Base-by-base conservation (phyloP, 2,113 vertebrate species). In the Istiophorus platypterus region DNA sequence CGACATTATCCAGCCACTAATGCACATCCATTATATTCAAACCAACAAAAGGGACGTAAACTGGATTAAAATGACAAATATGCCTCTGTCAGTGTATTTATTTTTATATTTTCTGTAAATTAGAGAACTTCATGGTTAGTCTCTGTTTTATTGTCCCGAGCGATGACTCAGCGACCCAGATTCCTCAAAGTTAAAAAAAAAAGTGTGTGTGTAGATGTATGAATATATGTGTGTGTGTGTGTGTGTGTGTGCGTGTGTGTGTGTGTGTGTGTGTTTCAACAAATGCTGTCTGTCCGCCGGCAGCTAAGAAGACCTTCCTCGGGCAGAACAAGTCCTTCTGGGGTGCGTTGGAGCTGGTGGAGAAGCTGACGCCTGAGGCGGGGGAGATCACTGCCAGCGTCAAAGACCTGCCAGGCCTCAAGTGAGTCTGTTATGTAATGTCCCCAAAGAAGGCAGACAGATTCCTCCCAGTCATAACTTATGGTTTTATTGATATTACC, bases 281-380 rank as follows among this genome's bases (percentile, higher is more conserved):
- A 3, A 66, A 56, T 10, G 0, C 0, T 61, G 47, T 42, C 0
- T 80, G 17, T 85, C 49, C 11, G 54, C 59, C 69, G 1, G 68
- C 91, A 99, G 98, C 95, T 66, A 99, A 99, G 95, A 99, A 99
- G 94, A 98, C 97, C 9, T 99, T 99, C 80, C 96, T 99, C 76
- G 98, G 98, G 2, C 98, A 99, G 95, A 99, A 99, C 86, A 99
- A 99, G 89, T 99, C 98, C 0, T 99, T 99, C 79, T 99, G 98
- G 98, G 98, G 98, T 5, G 97, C 98, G n/a, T 68, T 99, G 87
- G 98, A 99, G 89, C 86, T 99, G 34, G 98, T 99, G 17, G 98
- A 99, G 93, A 99, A 99, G 75, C 93, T 99, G 63, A 97, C 98
- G 76, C 98, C 98, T 18, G 98, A 99, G 91, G 98, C 98, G 15